Conservation (phyloP, 2,888 invertebrate species). For the Drosophila gaucha region DNA sequence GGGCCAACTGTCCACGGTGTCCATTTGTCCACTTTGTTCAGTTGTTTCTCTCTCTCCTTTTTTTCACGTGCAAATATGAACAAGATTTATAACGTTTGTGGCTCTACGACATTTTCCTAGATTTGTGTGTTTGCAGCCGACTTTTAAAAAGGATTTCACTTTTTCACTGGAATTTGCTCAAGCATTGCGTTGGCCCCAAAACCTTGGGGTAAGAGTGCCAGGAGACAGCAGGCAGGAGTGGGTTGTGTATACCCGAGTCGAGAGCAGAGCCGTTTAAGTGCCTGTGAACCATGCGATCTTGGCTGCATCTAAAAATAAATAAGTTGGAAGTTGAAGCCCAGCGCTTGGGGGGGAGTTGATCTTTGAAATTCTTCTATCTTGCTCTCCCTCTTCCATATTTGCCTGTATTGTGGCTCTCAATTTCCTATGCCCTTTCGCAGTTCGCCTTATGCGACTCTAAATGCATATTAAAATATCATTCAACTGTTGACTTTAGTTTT, state of each 20-base stretch:
- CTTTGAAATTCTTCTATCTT: constrained; percentile 21
- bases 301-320: constrained; percentile 47
- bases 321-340: constrained; percentile 5
- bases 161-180: constrained; percentile 65
- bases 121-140: constrained; percentile 57
- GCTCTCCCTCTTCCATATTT: not conserved
- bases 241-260: too few relatives aligned
- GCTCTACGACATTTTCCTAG: constrained; percentile 63
- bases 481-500: not conserved
- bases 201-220: not conserved
- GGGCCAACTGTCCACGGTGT: constrained; percentile 21
- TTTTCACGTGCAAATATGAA: constrained; percentile 74
- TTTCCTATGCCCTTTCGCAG: constrained; percentile 23
- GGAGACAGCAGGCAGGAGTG: not conserved
- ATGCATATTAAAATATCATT: constrained; percentile 30
- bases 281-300: constrained; percentile 39
- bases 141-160: constrained; percentile 75
- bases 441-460: constrained; percentile 11
- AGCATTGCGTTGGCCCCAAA: constrained; percentile 39
- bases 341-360: constrained; percentile 52
- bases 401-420: constrained; percentile 12
- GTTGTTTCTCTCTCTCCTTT: constrained; percentile 27
- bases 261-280: constrained; percentile 34
- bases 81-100: constrained; percentile 73
- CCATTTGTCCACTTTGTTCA: constrained; percentile 18